Conservation (phyloP, 2,113 vertebrate genomes). For the Brienomyrus longianalis region DNA sequence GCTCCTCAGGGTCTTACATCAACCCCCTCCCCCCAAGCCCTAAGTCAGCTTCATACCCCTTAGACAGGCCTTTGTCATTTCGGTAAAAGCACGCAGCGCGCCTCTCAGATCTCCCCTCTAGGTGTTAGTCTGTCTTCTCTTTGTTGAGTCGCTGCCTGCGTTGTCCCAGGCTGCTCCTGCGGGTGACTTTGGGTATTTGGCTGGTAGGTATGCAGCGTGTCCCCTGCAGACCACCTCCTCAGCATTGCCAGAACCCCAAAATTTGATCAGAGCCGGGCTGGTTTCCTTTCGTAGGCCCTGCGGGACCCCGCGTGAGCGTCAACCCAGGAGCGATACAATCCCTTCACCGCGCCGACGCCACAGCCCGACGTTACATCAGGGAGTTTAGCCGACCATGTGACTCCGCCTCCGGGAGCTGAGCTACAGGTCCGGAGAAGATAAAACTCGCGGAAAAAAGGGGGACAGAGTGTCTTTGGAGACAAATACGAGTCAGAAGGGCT, state of each 20-base stretch:
- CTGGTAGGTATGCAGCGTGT: background rate
- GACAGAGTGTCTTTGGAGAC: conserved; percentile 6
- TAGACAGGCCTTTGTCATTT: background rate
- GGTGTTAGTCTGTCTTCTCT: background rate
- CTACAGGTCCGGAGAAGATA: background rate
- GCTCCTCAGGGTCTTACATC: background rate
- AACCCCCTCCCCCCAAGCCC: background rate
- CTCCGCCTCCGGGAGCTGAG: no score
- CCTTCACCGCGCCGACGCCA: background rate
- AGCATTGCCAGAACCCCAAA: background rate
- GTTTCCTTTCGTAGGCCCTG: background rate
- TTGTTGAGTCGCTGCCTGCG: background rate
- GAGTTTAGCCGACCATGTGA: no score
- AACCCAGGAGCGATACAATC: background rate
- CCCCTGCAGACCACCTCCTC: background rate
- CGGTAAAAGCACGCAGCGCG: background rate
- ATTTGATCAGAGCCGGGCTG: background rate
- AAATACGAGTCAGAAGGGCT: background rate
- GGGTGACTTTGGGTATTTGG: background rate
- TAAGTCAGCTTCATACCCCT: background rate
- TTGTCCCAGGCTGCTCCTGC: background rate
- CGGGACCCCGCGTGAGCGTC: background rate
- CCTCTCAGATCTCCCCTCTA: background rate
- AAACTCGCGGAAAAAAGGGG: background rate
- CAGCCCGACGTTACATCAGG: background rate